Percentiles rank a stretch among this genome's conserved stretches.
Evolutionary conservation across 2,888 invertebrate species (phyloP).

Genomic region (Heliconius cydno): DNA sequence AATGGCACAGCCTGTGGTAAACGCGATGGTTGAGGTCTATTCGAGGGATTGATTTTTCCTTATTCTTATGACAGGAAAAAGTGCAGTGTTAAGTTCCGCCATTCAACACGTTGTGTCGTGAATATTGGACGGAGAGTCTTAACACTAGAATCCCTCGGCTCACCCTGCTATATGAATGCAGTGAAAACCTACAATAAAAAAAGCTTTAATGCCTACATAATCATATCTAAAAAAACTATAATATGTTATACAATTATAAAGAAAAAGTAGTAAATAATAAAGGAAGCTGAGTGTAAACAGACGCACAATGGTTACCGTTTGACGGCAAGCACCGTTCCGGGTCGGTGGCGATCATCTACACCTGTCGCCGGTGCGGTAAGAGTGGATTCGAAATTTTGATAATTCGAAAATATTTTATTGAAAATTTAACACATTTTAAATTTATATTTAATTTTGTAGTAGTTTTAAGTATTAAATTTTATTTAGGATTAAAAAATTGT

Average conservation of each 20-base stretch:
- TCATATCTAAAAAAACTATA: not conserved
- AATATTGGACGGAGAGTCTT: no score
- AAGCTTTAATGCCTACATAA: not conserved
- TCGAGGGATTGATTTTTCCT: no score
- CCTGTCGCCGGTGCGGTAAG: slow-evolving; percentile 27
- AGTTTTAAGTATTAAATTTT: not conserved
- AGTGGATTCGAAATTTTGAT: slow-evolving; percentile 8
- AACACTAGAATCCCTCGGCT: no score
- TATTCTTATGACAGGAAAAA: no score
- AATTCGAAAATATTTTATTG: not conserved
- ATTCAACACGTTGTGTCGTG: no score
- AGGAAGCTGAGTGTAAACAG: slow-evolving; percentile 36
- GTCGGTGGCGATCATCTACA: slow-evolving; percentile 51
- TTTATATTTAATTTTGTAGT: not conserved
- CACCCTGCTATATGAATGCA: no score
- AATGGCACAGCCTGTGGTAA: no score
- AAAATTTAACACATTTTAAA: not conserved
- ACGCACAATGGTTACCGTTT: slow-evolving; percentile 51
- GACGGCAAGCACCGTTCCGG: slow-evolving; percentile 52
- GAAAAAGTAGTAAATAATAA: slow-evolving; percentile 22
- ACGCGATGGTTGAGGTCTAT: no score
- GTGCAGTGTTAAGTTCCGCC: no score
- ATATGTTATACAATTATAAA: slow-evolving; percentile 14
- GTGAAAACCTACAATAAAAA: not conserved
- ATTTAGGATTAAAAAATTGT: no score